Base-by-base conservation (phyloP, 92 coral and sea anemone species). In the Epizoanthus illoricatus region DNA sequence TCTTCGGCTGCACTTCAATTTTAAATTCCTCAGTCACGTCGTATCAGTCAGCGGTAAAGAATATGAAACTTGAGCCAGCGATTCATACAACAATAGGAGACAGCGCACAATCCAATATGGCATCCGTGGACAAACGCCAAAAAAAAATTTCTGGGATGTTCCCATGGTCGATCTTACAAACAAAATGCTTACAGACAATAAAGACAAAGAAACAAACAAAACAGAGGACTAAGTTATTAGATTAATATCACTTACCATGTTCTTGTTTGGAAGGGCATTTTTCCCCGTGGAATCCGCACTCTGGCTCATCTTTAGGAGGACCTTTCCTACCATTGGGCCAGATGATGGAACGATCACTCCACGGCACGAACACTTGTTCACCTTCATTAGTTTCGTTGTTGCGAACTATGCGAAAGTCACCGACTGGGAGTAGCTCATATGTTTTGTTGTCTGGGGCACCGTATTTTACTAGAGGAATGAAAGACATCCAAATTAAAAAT, bases 231-330 rank as follows among this genome's bases (percentile, higher is more conserved):
- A 45, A 10, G 52, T 5, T 6, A 45, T 45, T 45, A 6, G 9
- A 45, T 6, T 10, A 43, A 43, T 43, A 70, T 40, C 21, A 40
- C 71, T 65, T 71, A 93, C 94, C 97, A 74, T 85, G 91, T 76
- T 66, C 86, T 36, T 55, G 47, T 5, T 87, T 79, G 56, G 72
- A 40, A 17, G 78, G 85, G 65, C 99, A 97, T 33, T 83, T 84
- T 62, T 92, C 98, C 43, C 95, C 92, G 76, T 88, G 92, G 85
- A 97, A 97, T 33, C 99, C 99, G 76, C 99, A 97, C 11, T 85
- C 86, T 23, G 97, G 99, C n/a, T 92, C 86, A 82, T 97, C 98
- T 65, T 73, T 71, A 4, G 99, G 99, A 18, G 94, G 91, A 4
- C 97, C 98, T 4, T 66, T 78, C 79, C 89, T 81, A 73, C 94